These are phyloP conservation scores for Myripristis murdjan DNA, from an alignment of 2,797 vertebrate genomes.

Conservation along the genomic window DNA sequence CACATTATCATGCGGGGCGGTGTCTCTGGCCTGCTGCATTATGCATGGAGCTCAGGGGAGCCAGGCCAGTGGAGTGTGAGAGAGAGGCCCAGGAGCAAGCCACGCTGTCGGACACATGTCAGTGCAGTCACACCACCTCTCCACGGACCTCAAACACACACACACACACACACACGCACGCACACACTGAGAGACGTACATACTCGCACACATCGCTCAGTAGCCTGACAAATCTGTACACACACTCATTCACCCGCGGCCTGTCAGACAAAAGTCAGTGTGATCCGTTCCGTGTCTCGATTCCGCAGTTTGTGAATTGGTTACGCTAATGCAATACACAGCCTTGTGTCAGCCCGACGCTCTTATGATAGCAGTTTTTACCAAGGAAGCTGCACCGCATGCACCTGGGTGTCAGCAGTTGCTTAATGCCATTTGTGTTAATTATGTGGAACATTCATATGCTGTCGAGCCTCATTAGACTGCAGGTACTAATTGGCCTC, in stretches of 20 bases:
- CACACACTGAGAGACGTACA: slow-evolving; percentile 30
- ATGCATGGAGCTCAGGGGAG: slow-evolving; percentile 83
- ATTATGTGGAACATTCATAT: slow-evolving; percentile 84
- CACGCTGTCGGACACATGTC: slow-evolving; percentile 86
- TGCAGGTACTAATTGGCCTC: slow-evolving; percentile 83
- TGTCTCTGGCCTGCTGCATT: slow-evolving; percentile 83
- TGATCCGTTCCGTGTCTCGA: slow-evolving; percentile 71
- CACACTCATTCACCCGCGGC: slow-evolving; percentile 70
- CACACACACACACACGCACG: slow-evolving; percentile 49
- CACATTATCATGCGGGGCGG: slow-evolving; percentile 78
- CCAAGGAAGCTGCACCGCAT: slow-evolving; percentile 26
- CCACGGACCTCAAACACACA: slow-evolving; percentile 64
- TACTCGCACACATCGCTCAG: slow-evolving; percentile 65
- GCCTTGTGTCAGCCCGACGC: slow-evolving; percentile 39
- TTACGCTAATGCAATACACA: slow-evolving; percentile 55
- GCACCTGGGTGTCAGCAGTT: slow-evolving; percentile 60
- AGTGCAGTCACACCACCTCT: slow-evolving; percentile 75
- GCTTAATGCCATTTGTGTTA: slow-evolving; percentile 85
- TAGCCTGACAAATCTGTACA: slow-evolving; percentile 82
- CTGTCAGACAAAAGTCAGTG: slow-evolving; percentile 78
- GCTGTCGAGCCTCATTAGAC: slow-evolving; percentile 84
- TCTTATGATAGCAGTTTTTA: slow-evolving; percentile 48
- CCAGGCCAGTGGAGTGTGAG: slow-evolving; percentile 83
- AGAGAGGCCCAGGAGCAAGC: slow-evolving; percentile 75
- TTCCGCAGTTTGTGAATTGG: slow-evolving; percentile 58